Base-by-base conservation (phyloP, 2,113 vertebrate genomes). In the Pithys albifrons region DNA sequence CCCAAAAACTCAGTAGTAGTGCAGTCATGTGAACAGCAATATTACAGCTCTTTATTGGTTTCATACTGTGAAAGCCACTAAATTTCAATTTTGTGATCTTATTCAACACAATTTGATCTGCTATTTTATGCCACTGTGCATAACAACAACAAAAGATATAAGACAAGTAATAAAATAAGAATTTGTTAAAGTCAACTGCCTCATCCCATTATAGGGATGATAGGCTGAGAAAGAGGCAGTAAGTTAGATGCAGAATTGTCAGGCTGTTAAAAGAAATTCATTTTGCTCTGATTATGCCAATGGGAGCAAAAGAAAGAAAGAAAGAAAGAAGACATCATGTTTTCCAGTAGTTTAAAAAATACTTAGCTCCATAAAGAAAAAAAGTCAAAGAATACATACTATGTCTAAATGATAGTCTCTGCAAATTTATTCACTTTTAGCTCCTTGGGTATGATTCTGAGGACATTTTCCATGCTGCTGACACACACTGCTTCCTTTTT, bases 51-150 rank as follows among this genome's bases (percentile, higher is more conserved):
- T 93, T 95, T 89, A 96, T 86, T 89, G 89, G 89, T 84, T 93
- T 97, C 93, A 91, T 85, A 95, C 87, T 89, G 78, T 93, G 93
- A 92, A 97, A 95, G 73, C 41, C 59, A 82, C 77, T 94, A 94
- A 95, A 93, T 96, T 95, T 96, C 91, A 95, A 96, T 92, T 93
- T 89, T 45, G 58, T 54, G 80, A 84, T 84, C 74, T 96, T 96
- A 97, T 93, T 94, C 94, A 96, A 91, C 66, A 87, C 72, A 73
- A 84, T 79, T 84, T 92, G 85, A 96, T 94, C 82, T 67, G 89
- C 54, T 92, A 43, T 61, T 94, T 79, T 72, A 86, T 78, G 65
- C 59, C 57, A 70, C 62, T 88, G 48, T 57, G 67, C 49, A 37
- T 71, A 88, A 88, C 69, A 93, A 57, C 65, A 92, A 76, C 65